These are phyloP conservation scores for Aphyosemion australe DNA, from an alignment of 2,113 vertebrate genomes.

Conservation along the genomic window DNA sequence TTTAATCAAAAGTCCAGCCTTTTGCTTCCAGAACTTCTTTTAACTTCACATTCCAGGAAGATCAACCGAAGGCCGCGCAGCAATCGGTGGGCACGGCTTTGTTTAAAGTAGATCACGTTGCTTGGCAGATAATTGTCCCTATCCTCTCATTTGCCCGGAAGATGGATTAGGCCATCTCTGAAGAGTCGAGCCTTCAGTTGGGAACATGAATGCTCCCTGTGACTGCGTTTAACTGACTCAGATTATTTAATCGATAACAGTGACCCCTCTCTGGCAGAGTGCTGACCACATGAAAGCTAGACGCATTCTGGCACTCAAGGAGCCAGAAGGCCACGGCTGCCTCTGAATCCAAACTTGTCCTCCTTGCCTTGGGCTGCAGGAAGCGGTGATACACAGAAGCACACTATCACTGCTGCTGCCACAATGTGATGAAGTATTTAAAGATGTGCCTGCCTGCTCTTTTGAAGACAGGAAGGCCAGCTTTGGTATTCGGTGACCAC, in stretches of 20 bases:
- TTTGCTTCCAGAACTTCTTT: constrained; percentile 48
- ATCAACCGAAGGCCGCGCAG: constrained; percentile 43
- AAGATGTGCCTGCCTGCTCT: constrained; percentile 37
- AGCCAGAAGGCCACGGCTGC: constrained; percentile 65
- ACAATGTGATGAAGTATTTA: constrained; percentile 46
- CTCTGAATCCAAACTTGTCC: constrained; percentile 61
- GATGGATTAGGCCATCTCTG: constrained; percentile 76
- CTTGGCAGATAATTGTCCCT: constrained; percentile 69
- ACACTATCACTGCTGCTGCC: constrained; percentile 48
- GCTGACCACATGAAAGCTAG: constrained; percentile 77
- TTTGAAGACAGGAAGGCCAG: constrained; percentile 37
- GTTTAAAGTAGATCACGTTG: constrained; percentile 46
- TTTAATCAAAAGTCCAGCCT: constrained; percentile 65
- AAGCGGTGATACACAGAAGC: constrained; percentile 52
- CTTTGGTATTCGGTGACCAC: constrained; percentile 25
- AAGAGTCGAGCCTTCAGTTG: constrained; percentile 45
- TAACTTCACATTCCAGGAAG: constrained; percentile 55
- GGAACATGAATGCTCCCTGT: constrained; percentile 72
- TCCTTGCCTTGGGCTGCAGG: constrained; percentile 61
- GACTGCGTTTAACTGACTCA: constrained; percentile 64
- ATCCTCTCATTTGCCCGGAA: constrained; percentile 68
- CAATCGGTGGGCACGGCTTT: constrained; percentile 25
- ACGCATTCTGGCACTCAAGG: constrained; percentile 61
- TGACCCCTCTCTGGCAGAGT: constrained; percentile 65
- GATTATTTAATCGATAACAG: constrained; percentile 79